phyloP scores from a whole-genome alignment of 2,888 invertebrate genomes.

The Cloeon dipterum region DNA sequence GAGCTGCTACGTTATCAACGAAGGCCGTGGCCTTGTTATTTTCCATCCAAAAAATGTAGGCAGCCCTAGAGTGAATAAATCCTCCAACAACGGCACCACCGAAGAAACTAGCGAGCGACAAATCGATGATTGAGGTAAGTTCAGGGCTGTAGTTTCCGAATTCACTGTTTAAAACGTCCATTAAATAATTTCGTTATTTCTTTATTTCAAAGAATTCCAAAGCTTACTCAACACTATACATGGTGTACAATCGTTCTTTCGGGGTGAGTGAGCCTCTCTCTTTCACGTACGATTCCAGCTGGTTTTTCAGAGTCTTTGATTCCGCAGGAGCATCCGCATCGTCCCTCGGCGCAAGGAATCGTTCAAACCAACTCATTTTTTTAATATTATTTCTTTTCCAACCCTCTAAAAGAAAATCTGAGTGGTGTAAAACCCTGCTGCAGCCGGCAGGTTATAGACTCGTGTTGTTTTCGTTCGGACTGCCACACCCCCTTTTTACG shows the following conservation, averaged over 20 bases:
- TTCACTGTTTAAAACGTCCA: slow-evolving; percentile 28
- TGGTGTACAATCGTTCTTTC: slow-evolving; percentile 24
- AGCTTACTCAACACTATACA: slow-evolving; percentile 24
- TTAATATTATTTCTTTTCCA: too few species aligned
- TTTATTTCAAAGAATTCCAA: slow-evolving; percentile 6
- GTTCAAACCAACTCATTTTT: too few species aligned
- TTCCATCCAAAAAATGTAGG: slow-evolving; percentile 11
- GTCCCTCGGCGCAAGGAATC: too few species aligned
- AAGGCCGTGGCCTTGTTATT: slow-evolving; percentile 11
- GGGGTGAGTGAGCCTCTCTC: too few species aligned
- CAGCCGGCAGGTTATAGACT: too few species aligned
- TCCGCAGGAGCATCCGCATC: too few species aligned
- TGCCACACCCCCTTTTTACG: too few species aligned
- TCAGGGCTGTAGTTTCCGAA: slow-evolving; percentile 36
- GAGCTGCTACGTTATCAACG: slow-evolving; percentile 11
- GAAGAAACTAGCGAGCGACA: slow-evolving; percentile 30
- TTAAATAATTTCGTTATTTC: slow-evolving; percentile 9
- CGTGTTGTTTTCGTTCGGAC: too few species aligned
- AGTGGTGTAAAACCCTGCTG: too few species aligned
- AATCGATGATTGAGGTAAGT: slow-evolving; percentile 32
- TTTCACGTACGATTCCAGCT: too few species aligned
- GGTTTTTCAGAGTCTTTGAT: too few species aligned
- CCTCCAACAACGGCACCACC: slow-evolving; percentile 42
- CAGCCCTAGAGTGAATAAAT: slow-evolving; percentile 18
- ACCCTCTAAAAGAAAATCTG: too few species aligned